Percentiles rank a stretch among this genome's conserved stretches.
Evolutionary conservation across 2,888 invertebrate genomes (phyloP).

Genomic region (Cephus rjabovi): DNA sequence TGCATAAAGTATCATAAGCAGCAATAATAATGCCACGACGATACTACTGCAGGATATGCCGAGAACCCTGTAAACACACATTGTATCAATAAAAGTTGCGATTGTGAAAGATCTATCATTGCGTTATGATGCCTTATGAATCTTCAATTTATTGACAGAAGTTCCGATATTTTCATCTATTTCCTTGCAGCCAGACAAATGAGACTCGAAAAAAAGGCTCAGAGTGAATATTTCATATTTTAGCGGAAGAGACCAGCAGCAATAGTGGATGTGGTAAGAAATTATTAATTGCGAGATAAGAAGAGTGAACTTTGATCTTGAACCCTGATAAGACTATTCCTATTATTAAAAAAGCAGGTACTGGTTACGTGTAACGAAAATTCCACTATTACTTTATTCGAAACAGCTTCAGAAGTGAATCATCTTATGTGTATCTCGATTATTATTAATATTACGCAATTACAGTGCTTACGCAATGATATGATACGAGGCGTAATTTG

Average conservation of each 20-base stretch:
- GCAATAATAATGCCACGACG: conserved; percentile 48
- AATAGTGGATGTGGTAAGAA: background rate
- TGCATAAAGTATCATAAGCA: conserved; percentile 56
- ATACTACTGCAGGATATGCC: conserved; percentile 50
- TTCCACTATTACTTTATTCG: background rate
- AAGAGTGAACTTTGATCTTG: background rate
- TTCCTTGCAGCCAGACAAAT: background rate
- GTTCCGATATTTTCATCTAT: background rate
- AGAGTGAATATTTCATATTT: background rate
- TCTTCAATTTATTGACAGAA: background rate
- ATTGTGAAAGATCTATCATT: background rate
- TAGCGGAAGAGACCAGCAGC: background rate
- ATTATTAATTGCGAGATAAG: background rate
- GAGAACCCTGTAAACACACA: conserved; percentile 47
- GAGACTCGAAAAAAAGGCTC: background rate
- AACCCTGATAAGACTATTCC: background rate
- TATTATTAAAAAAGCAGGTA: background rate
- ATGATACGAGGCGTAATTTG: background rate
- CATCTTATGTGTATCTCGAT: background rate
- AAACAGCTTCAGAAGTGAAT: background rate
- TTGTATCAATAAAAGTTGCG: background rate
- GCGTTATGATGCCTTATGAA: background rate
- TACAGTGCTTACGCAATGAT: background rate
- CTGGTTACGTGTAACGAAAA: background rate
- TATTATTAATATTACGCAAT: background rate